Base-by-base conservation (phyloP, 2,888 invertebrate species). In the Nycteola revayana region DNA sequence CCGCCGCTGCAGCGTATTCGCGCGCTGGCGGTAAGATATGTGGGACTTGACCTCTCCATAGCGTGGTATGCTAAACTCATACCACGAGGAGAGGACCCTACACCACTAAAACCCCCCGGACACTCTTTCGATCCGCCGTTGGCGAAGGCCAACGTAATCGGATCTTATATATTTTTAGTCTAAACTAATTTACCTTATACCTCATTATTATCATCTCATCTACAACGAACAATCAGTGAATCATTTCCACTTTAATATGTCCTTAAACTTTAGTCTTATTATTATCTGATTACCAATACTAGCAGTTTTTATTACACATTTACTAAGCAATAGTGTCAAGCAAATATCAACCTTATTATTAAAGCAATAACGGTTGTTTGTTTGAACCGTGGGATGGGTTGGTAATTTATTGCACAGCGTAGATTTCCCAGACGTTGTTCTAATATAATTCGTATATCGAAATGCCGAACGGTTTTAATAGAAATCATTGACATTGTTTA, bases 401-500 rank as follows among this genome's bases (percentile, higher is more conserved):
- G 30, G 32, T 58, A 78, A 83, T 87, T 87, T 85, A 86, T 84
- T 83, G 80, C 76, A 75, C 78, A 77, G 79, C 79, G 74, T 73
- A 73, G 77, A 73, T 70, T 80, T 80, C 78, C 70, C 79, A 85
- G 80, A 77, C 75, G 66, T 70, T 82, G 75, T 81, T 83, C 72
- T 80, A 79, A 79, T 78, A 46, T 46, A 36, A 50, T 45, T 80
- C 81, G 77, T 81, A 75, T 77, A 78, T 78, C 73, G 74, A 80
- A 80, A 81, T 83, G 73, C 76, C 76, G 82, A 78, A 77, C 71
- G 74, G 66, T 75, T 84, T 79, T 82, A 85, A 80, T 82, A 82
- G 82, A 85, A 86, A 81, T 74, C 83, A 76, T 73, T 79, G 78
- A 85, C 78, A 85, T 86, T 86, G 86, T 86, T 87, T 86, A 84